These are phyloP conservation scores for Drosophila tani DNA, from an alignment of 1,140 invertebrate species.

Conservation along the genomic window DNA sequence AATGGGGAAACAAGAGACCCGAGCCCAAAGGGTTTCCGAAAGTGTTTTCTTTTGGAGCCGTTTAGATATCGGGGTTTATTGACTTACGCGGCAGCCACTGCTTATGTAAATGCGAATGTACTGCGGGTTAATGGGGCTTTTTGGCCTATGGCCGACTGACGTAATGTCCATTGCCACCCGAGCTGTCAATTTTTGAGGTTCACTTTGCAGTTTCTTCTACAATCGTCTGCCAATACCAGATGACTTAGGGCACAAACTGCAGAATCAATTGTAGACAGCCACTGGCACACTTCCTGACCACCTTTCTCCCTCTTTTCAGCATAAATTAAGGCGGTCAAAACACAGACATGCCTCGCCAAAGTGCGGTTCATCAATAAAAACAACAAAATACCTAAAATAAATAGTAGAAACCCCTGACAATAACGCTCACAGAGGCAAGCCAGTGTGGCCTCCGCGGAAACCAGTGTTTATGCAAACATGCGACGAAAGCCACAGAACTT, in stretches of 20 bases:
- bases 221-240: conserved; percentile 32
- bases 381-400: conserved; percentile 33
- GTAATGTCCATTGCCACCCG: conserved; percentile 33
- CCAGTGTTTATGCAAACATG: conserved; percentile 75
- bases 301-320: conserved; percentile 33
- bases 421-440: conserved; percentile 26
- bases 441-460: conserved; percentile 19
- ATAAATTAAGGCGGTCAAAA: conserved; percentile 4
- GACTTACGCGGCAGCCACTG: conserved; percentile 12
- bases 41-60: conserved; percentile 27
- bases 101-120: conserved; percentile 25
- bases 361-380: conserved; percentile 30
- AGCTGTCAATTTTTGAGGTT: conserved; percentile 12
- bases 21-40: conserved; percentile 15
- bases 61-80: conserved; percentile 21
- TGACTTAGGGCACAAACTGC: conserved; percentile 59
- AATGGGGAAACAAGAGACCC: conserved; percentile 18
- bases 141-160: conserved; percentile 36
- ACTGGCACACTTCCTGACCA: conserved; percentile 16
- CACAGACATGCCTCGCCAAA: conserved; percentile 54
- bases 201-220: conserved; percentile 15
- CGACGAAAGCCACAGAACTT: conserved; percentile 73
- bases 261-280: conserved; percentile 5
- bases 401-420: conserved; percentile 39
- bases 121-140: conserved; percentile 27